Base-by-base conservation (phyloP, 2,797 vertebrate genomes). In the Periparus ater region DNA sequence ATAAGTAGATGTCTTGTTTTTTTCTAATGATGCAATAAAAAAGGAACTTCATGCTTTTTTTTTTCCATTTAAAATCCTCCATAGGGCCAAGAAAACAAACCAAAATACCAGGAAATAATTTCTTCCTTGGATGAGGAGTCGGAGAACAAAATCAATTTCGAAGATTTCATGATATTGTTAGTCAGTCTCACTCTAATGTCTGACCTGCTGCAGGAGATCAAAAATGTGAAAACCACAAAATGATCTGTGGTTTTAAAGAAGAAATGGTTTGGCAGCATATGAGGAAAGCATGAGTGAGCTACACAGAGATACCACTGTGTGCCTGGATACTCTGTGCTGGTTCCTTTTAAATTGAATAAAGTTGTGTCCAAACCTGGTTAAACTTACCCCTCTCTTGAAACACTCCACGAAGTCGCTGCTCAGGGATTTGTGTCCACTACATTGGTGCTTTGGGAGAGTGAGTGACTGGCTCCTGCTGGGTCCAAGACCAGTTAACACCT, bases 41-140 rank as follows among this genome's bases (percentile, higher is more conserved):
- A 87, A 60, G 11, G 48, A 80, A 55, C 9, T 36, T 88, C 5
- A 38, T 75, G 16, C 3, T 12, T 66, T 30, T 53, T 45, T 44
- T 44, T 18, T 20, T 5, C 1, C 9, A 9, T 79, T 80, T 82
- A 83, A 81, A 77, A 88, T 95, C 89, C 50, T 96, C 68, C 34
- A n/a, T 70, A 98, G 98, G 98, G 98, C 77, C 98, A 98, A 96
- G 98, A 98, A 97, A 95, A 93, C n/a, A 98, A 98, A 75, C 96
- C 97, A 30, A 98, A 97, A 61, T 98, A 98, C 90, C 97, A 93
- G 93, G 97, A 98, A 83, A 97, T 98, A 23, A 95, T 98, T 86
- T 97, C 97, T 94, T 94, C 98, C 73, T 96, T 98, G 48, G 97
- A 98, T 15, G 88, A 97, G 42, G 96, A 98, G 18, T 84, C 51